These are phyloP conservation scores for Arge pagana DNA, from an alignment of 2,888 invertebrate genomes.

Conservation along the genomic window DNA sequence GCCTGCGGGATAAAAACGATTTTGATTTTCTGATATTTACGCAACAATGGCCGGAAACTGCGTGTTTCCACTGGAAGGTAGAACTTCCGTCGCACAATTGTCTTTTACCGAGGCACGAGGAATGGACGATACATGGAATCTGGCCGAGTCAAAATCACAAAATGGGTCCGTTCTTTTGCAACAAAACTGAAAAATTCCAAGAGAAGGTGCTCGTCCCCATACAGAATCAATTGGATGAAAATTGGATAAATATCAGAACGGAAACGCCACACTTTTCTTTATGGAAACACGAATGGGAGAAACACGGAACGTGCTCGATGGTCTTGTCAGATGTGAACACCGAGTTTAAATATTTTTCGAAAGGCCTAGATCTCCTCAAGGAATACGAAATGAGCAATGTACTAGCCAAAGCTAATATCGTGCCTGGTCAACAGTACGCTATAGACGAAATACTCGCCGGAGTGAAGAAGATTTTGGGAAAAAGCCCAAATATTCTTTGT, in stretches of 20 bases:
- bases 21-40: slow-evolving; percentile 82
- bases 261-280: slow-evolving; percentile 63
- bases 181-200: slow-evolving; percentile 71
- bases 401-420: slow-evolving; percentile 63
- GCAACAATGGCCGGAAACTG: slow-evolving; percentile 78
- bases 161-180: slow-evolving; percentile 74
- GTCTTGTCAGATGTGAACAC: slow-evolving; percentile 62
- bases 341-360: slow-evolving; percentile 71
- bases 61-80: slow-evolving; percentile 74
- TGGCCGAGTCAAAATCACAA: slow-evolving; percentile 78
- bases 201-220: slow-evolving; percentile 65
- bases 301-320: slow-evolving; percentile 82
- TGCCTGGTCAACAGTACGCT: slow-evolving; percentile 57
- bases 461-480: slow-evolving; percentile 62
- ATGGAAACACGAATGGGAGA: slow-evolving; percentile 83
- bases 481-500: slow-evolving; percentile 70
- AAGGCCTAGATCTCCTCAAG: slow-evolving; percentile 67
- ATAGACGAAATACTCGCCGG: slow-evolving; percentile 59
- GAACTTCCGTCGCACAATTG: slow-evolving; percentile 66
- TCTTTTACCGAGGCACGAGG: slow-evolving; percentile 65
- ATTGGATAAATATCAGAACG: slow-evolving; percentile 77
- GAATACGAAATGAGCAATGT: slow-evolving; percentile 67
- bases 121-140: slow-evolving; percentile 81
- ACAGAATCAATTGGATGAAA: slow-evolving; percentile 61
- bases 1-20: too few species aligned